Evolutionary conservation across 2,113 vertebrate species (phyloP).

Genomic region (Microtus oregoni): DNA sequence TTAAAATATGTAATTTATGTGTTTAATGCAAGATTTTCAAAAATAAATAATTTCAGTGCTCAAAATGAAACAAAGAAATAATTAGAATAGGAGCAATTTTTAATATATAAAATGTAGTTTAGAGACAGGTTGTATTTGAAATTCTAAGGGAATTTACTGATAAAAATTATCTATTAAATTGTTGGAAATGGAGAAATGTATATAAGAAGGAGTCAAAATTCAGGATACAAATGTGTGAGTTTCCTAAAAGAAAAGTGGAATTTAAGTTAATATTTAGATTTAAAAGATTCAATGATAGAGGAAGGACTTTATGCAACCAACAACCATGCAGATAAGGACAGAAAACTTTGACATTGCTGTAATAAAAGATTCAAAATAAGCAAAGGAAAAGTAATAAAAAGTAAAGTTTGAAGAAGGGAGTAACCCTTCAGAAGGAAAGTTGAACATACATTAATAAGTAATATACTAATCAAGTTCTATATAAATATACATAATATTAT

Average conservation of each 20-base stretch:
- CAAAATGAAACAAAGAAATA: neutral
- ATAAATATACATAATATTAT: neutral
- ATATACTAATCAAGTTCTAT: neutral
- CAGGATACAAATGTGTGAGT: neutral
- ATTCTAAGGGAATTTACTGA: neutral
- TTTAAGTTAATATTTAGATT: neutral
- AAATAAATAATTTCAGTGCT: neutral
- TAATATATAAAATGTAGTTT: neutral
- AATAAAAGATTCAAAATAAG: neutral
- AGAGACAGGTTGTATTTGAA: constrained; percentile 8
- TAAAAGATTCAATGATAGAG: neutral
- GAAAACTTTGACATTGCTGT: neutral
- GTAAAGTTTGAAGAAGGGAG: constrained; percentile 1
- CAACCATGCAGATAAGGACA: neutral
- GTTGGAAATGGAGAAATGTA: neutral
- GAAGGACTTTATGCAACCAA: neutral
- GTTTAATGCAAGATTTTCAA: neutral
- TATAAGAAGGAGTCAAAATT: neutral
- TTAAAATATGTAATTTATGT: neutral
- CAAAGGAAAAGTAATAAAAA: constrained; percentile 5
- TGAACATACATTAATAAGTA: neutral
- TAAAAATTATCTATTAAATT: neutral
- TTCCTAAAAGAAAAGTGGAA: neutral
- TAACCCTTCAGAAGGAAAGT: neutral
- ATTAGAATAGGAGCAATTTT: neutral